Percentiles rank a stretch among this genome's conserved stretches.
Conservation (phyloP, 2,888 invertebrate species). For the Troilus luridus region DNA sequence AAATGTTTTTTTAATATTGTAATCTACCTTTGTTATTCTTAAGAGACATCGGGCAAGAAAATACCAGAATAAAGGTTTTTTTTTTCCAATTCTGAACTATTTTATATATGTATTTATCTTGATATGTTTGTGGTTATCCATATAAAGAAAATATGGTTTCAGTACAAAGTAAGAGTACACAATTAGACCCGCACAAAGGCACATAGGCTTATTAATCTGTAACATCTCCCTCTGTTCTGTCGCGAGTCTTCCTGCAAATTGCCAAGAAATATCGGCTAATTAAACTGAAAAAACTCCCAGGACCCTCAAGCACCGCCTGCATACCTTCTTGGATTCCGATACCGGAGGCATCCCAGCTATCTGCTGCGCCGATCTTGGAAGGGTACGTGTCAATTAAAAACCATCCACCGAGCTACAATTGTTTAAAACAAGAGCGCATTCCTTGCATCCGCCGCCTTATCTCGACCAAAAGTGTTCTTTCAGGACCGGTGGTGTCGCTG, state of each 20-base stretch:
- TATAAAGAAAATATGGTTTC: too few species aligned
- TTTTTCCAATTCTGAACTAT: too few species aligned
- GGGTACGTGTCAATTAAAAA: constrained; percentile 49
- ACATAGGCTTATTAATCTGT: background rate
- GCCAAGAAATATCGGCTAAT: constrained; percentile 42
- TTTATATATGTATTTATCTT: too few species aligned
- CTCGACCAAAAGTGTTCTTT: background rate
- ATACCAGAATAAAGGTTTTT: too few species aligned
- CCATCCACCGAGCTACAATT: constrained; percentile 41
- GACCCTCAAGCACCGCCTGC: background rate
- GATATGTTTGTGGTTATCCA: too few species aligned
- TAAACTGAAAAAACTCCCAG: constrained; percentile 31
- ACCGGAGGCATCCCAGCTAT: constrained; percentile 17
- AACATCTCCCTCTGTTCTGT: background rate
- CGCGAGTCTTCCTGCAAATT: constrained; percentile 8
- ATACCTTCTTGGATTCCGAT: constrained; percentile 37
- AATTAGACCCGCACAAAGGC: background rate
- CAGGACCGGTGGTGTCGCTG: background rate
- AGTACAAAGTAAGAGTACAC: background rate
- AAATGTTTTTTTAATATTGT: too few species aligned
- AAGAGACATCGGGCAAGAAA: too few species aligned
- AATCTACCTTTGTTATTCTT: too few species aligned
- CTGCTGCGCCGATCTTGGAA: constrained; percentile 25
- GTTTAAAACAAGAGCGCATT: constrained; percentile 48
- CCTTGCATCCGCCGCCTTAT: constrained; percentile 14